Evolutionary conservation across 2,113 vertebrate species (phyloP).

Genomic region (Gnathonemus longibarbis): DNA sequence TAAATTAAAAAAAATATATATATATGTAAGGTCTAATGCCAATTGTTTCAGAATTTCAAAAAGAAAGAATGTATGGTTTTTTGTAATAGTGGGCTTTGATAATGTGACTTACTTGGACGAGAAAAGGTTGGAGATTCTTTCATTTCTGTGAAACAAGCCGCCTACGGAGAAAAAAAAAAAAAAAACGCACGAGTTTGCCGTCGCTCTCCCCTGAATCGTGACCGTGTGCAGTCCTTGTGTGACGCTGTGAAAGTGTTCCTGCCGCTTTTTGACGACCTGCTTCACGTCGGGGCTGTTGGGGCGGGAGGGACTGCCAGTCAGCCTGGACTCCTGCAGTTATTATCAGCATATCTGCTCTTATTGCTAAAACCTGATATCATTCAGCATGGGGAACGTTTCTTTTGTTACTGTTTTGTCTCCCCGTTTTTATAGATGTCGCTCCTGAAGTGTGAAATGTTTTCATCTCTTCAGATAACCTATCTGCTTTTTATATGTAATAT

Average conservation of each 20-base stretch:
- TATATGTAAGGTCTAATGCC: conserved; percentile 21
- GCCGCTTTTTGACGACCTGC: conserved; percentile 40
- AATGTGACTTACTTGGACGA: conserved; percentile 18
- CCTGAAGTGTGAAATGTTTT: conserved; percentile 54
- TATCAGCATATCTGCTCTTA: conserved; percentile 47
- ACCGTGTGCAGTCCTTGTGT: conserved; percentile 16
- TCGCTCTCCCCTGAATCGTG: conserved; percentile 9
- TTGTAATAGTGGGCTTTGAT: conserved; percentile 7
- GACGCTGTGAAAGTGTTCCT: conserved; percentile 48
- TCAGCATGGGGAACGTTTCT: conserved; percentile 69
- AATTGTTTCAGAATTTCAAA: conserved; percentile 7
- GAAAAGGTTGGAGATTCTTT: neutral
- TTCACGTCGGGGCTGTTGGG: conserved; percentile 4
- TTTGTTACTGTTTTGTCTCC: neutral
- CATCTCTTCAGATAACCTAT: conserved; percentile 42
- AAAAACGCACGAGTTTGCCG: conserved; percentile 7
- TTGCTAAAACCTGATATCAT: conserved; percentile 59
- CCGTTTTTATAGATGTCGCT: conserved; percentile 60
- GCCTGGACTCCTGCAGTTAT: conserved; percentile 51
- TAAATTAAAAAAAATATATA: conserved; percentile 17
- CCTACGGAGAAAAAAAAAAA: neutral
- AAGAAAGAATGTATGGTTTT: conserved; percentile 16
- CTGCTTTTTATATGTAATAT: conserved; percentile 70
- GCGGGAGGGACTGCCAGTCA: conserved; percentile 42
- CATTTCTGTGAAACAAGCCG: conserved; percentile 10